phyloP scores from a whole-genome alignment of 2,888 invertebrate species.

The Acanthosepion pharaonis region DNA sequence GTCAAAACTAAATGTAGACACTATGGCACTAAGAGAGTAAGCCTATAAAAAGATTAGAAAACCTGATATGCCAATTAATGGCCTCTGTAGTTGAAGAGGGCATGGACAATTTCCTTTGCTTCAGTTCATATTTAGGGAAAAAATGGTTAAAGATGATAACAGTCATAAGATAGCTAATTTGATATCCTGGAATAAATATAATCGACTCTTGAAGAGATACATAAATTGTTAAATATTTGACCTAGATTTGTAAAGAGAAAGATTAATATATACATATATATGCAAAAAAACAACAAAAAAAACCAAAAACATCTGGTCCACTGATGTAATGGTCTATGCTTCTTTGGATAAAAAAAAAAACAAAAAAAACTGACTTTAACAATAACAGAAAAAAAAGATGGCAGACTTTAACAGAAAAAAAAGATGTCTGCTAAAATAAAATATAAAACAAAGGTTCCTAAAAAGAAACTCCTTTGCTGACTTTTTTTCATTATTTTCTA shows the following conservation, averaged over 20 bases:
- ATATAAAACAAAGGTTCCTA: not conserved
- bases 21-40: not conserved
- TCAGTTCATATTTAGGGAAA: not conserved
- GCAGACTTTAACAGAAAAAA: not conserved
- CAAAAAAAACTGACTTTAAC: not conserved
- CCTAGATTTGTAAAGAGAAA: not conserved
- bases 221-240: constrained; percentile 21
- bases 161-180: not conserved
- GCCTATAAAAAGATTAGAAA: constrained; percentile 33
- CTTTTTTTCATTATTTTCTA: not conserved
- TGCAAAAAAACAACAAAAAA: not conserved
- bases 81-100: not conserved
- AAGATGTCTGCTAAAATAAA: not conserved
- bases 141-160: not conserved
- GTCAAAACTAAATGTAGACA: not conserved
- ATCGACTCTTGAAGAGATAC: constrained; percentile 9
- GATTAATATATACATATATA: not conserved
- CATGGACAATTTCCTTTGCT: constrained; percentile 11
- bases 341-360: not conserved
- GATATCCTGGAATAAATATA: constrained; percentile 33
- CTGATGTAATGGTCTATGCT: not conserved
- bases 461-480: not conserved
- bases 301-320: not conserved
- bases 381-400: not conserved
- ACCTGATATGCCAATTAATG: not conserved